These are phyloP conservation scores for Xenopus tropicalis DNA, from an alignment of 2,113 vertebrate genomes.

Conservation along the genomic window UCB_Xtro_10.0 CM004443.2:187368501-187369000, in stretches of 20 bases:
- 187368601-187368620: no score
- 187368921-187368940: neutral
- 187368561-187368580: no score
- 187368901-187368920: conserved; percentile 24
- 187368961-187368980: conserved; percentile 10
- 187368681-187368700: conserved; percentile 15
- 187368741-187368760: conserved; percentile 8
- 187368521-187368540: no score
- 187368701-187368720: conserved; percentile 4
- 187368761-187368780: conserved; percentile 21
- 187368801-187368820: conserved; percentile 37
- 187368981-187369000: no score
- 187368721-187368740: conserved; percentile 8
- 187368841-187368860: conserved; percentile 35
- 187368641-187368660: no score
- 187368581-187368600: no score
- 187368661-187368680: no score
- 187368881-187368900: conserved; percentile 20
- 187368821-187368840: conserved; percentile 34
- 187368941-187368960: conserved; percentile 12
- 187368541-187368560: no score
- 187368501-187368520: no score
- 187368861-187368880: conserved; percentile 33
- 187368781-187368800: conserved; percentile 32
- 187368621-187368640: neutral